Conservation (phyloP, 2,888 invertebrate genomes). For the Dichetophora obliterata region DNA sequence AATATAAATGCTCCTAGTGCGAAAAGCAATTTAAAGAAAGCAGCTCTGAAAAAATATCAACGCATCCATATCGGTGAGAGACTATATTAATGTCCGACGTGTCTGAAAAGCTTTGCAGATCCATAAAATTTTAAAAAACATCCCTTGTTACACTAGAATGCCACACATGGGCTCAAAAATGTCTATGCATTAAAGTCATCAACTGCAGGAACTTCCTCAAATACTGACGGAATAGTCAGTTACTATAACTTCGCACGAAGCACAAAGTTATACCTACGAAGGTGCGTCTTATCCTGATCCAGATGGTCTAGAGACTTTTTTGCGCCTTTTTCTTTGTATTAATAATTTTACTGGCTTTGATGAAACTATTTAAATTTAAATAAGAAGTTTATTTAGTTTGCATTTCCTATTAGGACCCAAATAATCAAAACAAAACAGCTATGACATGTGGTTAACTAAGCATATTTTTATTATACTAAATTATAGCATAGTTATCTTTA, state of each 20-base stretch:
- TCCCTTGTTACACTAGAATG: conserved; percentile 50
- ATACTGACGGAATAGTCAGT: conserved; percentile 23
- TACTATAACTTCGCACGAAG: not conserved
- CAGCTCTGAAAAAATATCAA: conserved; percentile 50
- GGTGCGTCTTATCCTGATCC: conserved; percentile 49
- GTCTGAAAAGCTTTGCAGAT: conserved; percentile 77
- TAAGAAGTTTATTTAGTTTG: conserved; percentile 70
- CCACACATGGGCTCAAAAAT: conserved; percentile 45
- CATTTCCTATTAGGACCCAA: conserved; percentile 71
- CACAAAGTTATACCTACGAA: conserved; percentile 41
- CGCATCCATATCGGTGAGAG: conserved; percentile 68
- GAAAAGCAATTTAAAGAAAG: conserved; percentile 49
- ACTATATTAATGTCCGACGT: conserved; percentile 79
- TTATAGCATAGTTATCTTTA: too few species aligned
- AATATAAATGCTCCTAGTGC: conserved; percentile 46
- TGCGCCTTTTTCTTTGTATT: not conserved
- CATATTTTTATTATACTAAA: conserved; percentile 41
- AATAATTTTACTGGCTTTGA: conserved; percentile 28
- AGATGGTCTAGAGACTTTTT: conserved; percentile 49
- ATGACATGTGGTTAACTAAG: conserved; percentile 17
- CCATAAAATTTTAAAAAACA: conserved; percentile 56
- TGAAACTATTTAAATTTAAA: not conserved
- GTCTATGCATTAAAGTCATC: not conserved
- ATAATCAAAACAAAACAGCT: conserved; percentile 62
- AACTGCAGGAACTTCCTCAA: conserved; percentile 12